Evolutionary conservation across 2,113 vertebrate genomes (phyloP), one percentile per base, ranked within the genome.

Genomic region (Lamprotornis superbus): DNA sequence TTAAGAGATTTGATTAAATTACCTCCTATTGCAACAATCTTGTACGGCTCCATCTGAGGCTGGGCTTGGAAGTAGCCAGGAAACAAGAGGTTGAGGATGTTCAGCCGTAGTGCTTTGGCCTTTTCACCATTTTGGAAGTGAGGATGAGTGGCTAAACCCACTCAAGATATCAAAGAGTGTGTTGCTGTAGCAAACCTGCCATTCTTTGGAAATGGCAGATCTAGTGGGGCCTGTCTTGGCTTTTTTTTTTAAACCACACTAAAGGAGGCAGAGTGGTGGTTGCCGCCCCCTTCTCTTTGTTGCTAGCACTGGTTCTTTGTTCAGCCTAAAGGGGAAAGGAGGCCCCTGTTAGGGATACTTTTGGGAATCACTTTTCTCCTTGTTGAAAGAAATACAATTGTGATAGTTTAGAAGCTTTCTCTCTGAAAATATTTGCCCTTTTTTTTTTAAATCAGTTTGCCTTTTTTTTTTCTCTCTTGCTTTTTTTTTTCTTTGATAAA

Each of bases 251-350:
- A n/a, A 12, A 74, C 85, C 68, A 83, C 80, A 76, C 35, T 87
- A 75, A 89, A 94, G 56, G 88, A 94, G 95, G 55, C 79, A 56
- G 94, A 90, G 65, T 89, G 25, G 37, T 90, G 96, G 97, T 96
- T 97, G 76, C 97, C 97, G 97, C 97, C 97, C 97, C 96, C 96
- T 96, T 96, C 97, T 95, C 96, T 97, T 97, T 97, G 97, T 97
- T 96, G 91, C 88, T 94, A 63, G 90, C 83, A 93, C 83, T 92
- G 79, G 90, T 96, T 96, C 97, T 98, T 98, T 98, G 98, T 98
- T 98, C 93, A 49, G 87, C 87, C 81, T 57, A 94, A 95, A 97
- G 94, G 95, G 76, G 91, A 89, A 93, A 88, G 75, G 94, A 95
- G 90, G n/a, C 93, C 94, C 92, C 83, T 68, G 76, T 63, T 94